Percentiles rank a stretch among this genome's conserved stretches.
Conservation (phyloP, 2,797 vertebrate species). For the Macropus fuliginosus region DNA sequence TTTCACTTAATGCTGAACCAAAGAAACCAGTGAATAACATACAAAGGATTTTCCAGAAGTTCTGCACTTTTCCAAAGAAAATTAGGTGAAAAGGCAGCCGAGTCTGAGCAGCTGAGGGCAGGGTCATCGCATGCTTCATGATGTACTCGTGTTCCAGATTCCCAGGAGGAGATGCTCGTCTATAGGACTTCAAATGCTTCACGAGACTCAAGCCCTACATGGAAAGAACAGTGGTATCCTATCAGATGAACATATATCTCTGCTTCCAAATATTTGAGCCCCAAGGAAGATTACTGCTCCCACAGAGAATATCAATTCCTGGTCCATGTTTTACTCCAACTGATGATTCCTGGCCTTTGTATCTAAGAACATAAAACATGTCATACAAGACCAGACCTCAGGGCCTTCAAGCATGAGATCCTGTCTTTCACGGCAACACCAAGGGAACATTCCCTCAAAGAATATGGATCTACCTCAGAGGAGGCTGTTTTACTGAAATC, state of each 20-base stretch:
- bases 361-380: neutral
- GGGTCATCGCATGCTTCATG: constrained; percentile 88
- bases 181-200: constrained; percentile 94
- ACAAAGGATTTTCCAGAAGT: constrained; percentile 97
- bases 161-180: constrained; percentile 89
- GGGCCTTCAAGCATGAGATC: neutral
- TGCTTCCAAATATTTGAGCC: neutral
- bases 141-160: constrained; percentile 92
- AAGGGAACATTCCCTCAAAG: neutral
- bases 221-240: constrained; percentile 6
- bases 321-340: neutral
- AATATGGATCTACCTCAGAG: neutral
- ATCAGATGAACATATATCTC: neutral
- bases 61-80: constrained; percentile 89
- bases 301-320: constrained; percentile 13
- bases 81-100: constrained; percentile 96
- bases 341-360: neutral
- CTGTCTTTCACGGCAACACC: neutral
- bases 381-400: neutral
- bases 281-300: neutral
- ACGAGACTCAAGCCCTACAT: constrained; percentile 92
- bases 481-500: neutral
- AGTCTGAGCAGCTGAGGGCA: constrained; percentile 86
- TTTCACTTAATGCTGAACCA: neutral
- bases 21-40: constrained; percentile 76